Evolutionary conservation across 2,113 vertebrate genomes (phyloP).

Genomic region (Sinocyclocheilus rhinocerous): DNA sequence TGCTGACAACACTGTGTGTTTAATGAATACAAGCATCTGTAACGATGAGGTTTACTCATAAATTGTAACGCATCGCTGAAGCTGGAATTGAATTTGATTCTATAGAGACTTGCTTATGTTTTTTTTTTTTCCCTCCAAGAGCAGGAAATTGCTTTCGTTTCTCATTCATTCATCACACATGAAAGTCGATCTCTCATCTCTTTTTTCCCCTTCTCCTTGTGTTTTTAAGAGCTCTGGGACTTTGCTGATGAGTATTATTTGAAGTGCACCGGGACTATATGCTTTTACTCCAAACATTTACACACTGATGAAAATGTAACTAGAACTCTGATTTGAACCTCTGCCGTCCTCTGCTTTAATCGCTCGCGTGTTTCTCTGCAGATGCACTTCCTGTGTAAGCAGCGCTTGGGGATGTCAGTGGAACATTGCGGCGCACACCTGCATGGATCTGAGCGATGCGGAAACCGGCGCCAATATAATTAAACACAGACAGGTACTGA

Average conservation of each 20-base stretch:
- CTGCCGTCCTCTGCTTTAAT: slow-evolving; percentile 28
- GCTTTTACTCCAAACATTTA: slow-evolving; percentile 68
- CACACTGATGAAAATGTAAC: slow-evolving; percentile 48
- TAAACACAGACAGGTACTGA: slow-evolving; percentile 83
- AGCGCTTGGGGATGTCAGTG: slow-evolving; percentile 91
- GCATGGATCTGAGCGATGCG: slow-evolving; percentile 77
- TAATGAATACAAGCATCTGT: slow-evolving; percentile 55
- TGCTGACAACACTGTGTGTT: slow-evolving; percentile 46
- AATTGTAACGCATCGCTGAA: slow-evolving; percentile 72
- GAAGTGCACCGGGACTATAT: slow-evolving; percentile 69
- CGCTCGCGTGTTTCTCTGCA: slow-evolving; percentile 59
- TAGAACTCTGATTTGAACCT: neutral
- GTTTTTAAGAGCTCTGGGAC: slow-evolving; percentile 63
- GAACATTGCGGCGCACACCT: slow-evolving; percentile 81
- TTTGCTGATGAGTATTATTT: slow-evolving; percentile 74
- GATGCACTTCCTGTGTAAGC: slow-evolving; percentile 89
- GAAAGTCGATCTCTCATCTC: slow-evolving; percentile 70
- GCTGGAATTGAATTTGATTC: slow-evolving; percentile 65
- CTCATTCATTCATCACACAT: slow-evolving; percentile 79
- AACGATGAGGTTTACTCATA: slow-evolving; percentile 67
- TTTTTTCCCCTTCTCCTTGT: slow-evolving; percentile 34
- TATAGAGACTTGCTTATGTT: slow-evolving; percentile 60
- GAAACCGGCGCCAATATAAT: slow-evolving; percentile 71
- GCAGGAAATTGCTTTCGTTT: slow-evolving; percentile 78
- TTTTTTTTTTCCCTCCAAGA: slow-evolving; percentile 56